Evolutionary conservation across 2,113 vertebrate species (phyloP), one percentile per base, ranked within the genome.

Genomic region (Diglossa brunneiventris): DNA sequence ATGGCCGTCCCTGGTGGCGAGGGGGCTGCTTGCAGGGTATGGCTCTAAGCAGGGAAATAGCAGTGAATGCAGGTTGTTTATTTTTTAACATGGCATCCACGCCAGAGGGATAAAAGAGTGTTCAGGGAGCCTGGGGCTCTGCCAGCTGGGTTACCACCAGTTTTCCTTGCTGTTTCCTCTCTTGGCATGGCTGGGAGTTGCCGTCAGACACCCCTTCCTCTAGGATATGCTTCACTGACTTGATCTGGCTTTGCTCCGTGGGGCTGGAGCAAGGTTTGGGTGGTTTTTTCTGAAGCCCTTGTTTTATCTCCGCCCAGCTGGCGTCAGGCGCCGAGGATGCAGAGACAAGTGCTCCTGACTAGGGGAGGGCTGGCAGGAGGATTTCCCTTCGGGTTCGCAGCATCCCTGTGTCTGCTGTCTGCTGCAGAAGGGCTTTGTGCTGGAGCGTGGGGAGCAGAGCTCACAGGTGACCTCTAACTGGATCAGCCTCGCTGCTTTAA

Each of bases 1-100:
- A 18, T 50, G 63, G 52, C 47, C 15, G 4, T 56, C 82, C 56
- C 39, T 53, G 3, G 7, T 23, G 33, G 37, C 1, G 8, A 63
- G 70, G 44, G 44, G 53, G 33, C 69, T 76, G 74, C 67, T 63
- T 6, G 56, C 44, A 4, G 66, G 2, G 42, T 55, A 9, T n/a
- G 58, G 62, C 77, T 92, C 53, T 4, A 3, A 90, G 80, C 84
- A 35, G 69, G 53, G 61, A 79, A 72, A 35, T 10, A 46, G 64
- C 83, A 18, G 4, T 8, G 44, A 73, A n/a, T 5, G 33, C 41
- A 59, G 26, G n/a, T 46, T 81, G 59, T 83, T 87, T 90, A 11
- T 79, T 63, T 70, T 95, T 87, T 83, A 95, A 89, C 74, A 82
- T 81, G 95, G 90, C 91, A 95, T 63, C 92, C 68, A 13, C 78